These are phyloP conservation scores for Drosophila siamana DNA, from an alignment of 2,888 invertebrate species.

Conservation along the genomic window DNA sequence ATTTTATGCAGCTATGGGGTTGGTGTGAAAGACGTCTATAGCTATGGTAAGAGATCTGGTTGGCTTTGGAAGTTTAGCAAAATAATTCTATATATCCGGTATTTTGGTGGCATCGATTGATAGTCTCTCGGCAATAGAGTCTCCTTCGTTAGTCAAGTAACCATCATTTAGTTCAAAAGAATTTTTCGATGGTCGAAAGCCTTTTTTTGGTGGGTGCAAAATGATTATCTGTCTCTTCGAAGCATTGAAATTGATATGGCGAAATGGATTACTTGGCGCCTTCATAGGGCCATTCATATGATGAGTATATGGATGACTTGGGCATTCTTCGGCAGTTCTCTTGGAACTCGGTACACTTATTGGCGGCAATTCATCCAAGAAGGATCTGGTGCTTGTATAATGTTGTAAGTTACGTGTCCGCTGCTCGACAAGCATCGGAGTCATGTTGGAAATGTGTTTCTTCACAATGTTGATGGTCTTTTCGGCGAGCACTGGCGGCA, in stretches of 20 bases:
- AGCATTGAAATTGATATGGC: conserved; percentile 11
- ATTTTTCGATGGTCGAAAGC: conserved; percentile 55
- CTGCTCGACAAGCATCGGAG: neutral
- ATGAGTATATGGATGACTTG: neutral
- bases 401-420: neutral
- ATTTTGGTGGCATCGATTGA: neutral
- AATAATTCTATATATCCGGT: neutral
- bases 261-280: conserved; percentile 31
- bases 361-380: neutral
- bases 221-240: conserved; percentile 43
- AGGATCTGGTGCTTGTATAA: neutral
- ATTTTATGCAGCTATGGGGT: conserved; percentile 42
- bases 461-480: conserved; percentile 34
- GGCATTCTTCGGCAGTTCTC: neutral
- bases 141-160: no score
- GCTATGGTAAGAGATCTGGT: conserved; percentile 35
- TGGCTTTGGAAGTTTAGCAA: conserved; percentile 9
- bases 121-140: neutral
- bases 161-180: conserved; percentile 28
- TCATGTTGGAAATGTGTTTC: conserved; percentile 21
- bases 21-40: conserved; percentile 34
- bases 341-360: neutral
- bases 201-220: conserved; percentile 49
- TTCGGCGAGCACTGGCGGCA: conserved; percentile 36
- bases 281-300: neutral